phyloP scores from a whole-genome alignment of 2,888 invertebrate species.

The Agrochola lychnidis region DNA sequence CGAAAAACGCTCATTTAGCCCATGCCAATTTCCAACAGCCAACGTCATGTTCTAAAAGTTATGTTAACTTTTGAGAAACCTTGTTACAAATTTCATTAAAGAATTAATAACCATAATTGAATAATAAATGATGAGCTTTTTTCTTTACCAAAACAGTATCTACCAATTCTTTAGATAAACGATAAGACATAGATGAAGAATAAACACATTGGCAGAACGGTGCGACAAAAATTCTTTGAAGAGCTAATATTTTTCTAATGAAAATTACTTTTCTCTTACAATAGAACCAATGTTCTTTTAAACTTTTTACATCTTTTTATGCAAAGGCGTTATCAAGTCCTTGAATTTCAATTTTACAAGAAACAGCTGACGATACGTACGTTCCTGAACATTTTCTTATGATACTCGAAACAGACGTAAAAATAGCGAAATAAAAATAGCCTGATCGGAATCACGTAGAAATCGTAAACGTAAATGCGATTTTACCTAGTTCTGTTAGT shows the following conservation, averaged over 20 bases:
- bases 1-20: background rate
- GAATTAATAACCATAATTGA: background rate
- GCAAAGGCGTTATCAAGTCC: background rate
- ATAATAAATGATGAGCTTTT: background rate
- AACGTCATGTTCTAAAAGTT: background rate
- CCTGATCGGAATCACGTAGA: conserved; percentile 18
- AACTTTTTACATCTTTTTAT: conserved; percentile 15
- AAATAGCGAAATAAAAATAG: conserved; percentile 56
- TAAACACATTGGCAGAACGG: conserved; percentile 16
- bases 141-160: background rate
- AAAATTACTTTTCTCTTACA: conserved; percentile 17
- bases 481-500: conserved; percentile 30
- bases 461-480: conserved; percentile 34
- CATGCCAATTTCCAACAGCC: background rate
- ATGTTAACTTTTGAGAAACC: background rate
- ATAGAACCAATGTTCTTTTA: conserved; percentile 10
- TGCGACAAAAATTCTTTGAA: conserved; percentile 21
- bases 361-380: conserved; percentile 19
- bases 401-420: conserved; percentile 37
- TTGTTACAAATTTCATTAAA: background rate
- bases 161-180: background rate
- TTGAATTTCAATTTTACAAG: conserved; percentile 15
- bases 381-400: background rate
- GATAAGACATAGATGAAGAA: conserved; percentile 12
- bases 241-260: conserved; percentile 18